Evolutionary conservation across 1,140 invertebrate genomes (phyloP).

Genomic region (Sycophaga agraensis): DNA sequence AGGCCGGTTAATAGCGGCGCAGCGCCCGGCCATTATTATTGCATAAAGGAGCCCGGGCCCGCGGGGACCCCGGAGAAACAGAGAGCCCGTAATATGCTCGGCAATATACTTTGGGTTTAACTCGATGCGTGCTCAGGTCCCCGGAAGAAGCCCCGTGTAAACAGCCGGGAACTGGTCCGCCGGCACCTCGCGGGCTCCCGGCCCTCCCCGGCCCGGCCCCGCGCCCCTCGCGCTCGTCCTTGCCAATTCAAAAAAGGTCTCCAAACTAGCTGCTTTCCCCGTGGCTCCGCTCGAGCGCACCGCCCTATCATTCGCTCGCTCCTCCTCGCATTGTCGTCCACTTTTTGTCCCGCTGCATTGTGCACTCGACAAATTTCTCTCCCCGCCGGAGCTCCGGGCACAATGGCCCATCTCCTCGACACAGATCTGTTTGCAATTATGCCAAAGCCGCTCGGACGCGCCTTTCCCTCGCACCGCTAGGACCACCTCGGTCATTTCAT

Average conservation of each 20-base stretch:
- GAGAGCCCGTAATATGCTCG: constrained; percentile 21
- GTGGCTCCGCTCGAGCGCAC: too few species aligned
- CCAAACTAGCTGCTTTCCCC: constrained; percentile 11
- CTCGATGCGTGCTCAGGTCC: constrained; percentile 25
- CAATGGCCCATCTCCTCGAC: too few species aligned
- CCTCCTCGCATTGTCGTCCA: not conserved
- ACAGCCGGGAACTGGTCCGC: constrained; percentile 26
- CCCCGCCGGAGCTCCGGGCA: too few species aligned
- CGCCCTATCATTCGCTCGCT: too few species aligned
- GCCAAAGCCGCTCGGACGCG: too few species aligned
- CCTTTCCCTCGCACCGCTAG: too few species aligned
- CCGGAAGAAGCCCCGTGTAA: constrained; percentile 30
- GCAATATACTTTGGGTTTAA: constrained; percentile 28
- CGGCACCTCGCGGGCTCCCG: too few species aligned
- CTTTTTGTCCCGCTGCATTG: constrained; percentile 20
- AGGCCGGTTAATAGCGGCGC: constrained; percentile 17
- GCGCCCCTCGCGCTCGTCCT: not conserved
- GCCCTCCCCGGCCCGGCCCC: too few species aligned
- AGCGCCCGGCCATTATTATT: constrained; percentile 26
- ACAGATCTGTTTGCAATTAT: too few species aligned
- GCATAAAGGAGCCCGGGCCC: constrained; percentile 1
- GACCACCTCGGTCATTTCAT: too few species aligned
- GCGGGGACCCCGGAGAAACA: not conserved
- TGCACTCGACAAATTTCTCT: too few species aligned
- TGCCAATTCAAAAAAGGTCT: constrained; percentile 23